phyloP scores from a whole-genome alignment of 2,797 vertebrate species.

The Ceryle rudis region DNA sequence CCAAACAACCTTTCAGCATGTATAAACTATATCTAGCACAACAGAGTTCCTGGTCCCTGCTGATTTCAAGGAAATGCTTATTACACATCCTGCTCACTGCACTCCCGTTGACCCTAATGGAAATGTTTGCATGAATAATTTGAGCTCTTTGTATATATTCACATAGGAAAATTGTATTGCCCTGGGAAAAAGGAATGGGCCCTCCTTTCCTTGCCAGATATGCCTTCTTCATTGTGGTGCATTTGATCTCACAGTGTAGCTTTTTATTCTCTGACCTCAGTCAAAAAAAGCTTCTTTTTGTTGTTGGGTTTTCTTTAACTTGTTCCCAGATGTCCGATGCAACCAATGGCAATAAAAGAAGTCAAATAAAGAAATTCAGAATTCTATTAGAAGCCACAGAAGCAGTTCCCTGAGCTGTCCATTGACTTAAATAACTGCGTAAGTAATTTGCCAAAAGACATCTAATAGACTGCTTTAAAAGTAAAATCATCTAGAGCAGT shows the following conservation, averaged over 20 bases:
- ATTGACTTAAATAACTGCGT: background rate
- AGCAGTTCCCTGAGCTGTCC: background rate
- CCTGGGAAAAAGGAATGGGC: background rate
- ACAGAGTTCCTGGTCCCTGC: conserved; percentile 12
- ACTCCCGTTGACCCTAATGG: conserved; percentile 22
- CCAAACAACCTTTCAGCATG: background rate
- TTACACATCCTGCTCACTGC: background rate
- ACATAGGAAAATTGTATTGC: conserved; percentile 22
- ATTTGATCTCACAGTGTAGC: conserved; percentile 3
- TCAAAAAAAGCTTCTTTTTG: background rate
- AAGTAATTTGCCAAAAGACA: conserved; percentile 38
- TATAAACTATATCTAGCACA: background rate
- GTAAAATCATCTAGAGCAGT: background rate
- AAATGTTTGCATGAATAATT: conserved; percentile 16
- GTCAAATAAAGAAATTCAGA: conserved; percentile 23
- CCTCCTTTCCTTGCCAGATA: conserved; percentile 14
- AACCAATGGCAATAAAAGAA: conserved; percentile 26
- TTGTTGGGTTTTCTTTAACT: background rate
- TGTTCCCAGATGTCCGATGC: background rate
- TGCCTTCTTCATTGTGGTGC: background rate
- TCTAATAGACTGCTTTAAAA: conserved; percentile 56
- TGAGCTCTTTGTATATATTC: background rate
- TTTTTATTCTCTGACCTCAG: conserved; percentile 15
- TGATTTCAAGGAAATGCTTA: background rate
- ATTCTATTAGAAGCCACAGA: background rate